Percentiles rank a stretch among this genome's conserved stretches.
phyloP scores from a whole-genome alignment of 1,140 invertebrate genomes.

The Mercenaria mercenaria region DNA sequence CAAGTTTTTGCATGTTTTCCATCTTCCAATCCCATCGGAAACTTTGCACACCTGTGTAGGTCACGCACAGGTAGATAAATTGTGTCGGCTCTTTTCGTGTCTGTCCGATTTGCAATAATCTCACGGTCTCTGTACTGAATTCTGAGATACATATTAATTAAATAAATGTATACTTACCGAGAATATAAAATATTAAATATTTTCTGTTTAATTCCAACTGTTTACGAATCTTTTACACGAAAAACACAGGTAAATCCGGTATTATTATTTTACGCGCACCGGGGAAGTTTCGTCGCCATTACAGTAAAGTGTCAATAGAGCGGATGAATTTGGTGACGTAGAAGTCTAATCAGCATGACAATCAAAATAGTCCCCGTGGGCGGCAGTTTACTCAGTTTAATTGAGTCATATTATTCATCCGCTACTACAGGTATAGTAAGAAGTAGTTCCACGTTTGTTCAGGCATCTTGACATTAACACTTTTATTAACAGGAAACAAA shows the following conservation, averaged over 20 bases:
- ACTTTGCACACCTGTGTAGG: conserved; percentile 57
- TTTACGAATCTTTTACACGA: conserved; percentile 13
- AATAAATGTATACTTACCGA: conserved; percentile 22
- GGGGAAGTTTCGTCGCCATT: conserved; percentile 53
- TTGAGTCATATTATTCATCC: conserved; percentile 58
- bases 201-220: conserved; percentile 10
- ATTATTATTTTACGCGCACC: conserved; percentile 40
- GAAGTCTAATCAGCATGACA: conserved; percentile 60
- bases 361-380: conserved; percentile 57
- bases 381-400: conserved; percentile 22
- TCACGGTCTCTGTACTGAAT: background rate
- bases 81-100: conserved; percentile 47
- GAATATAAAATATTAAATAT: background rate
- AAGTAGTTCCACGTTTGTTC: conserved; percentile 46
- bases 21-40: background rate
- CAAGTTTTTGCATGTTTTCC: background rate
- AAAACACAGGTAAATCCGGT: conserved; percentile 63
- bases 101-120: background rate
- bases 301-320: conserved; percentile 65
- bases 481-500: no score
- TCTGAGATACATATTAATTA: background rate
- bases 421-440: conserved; percentile 69
- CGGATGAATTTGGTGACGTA: conserved; percentile 62
- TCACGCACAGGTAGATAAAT: conserved; percentile 65
- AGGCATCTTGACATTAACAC: no score